Conservation (phyloP, 2,888 invertebrate genomes). For the Allolobophora icterica region DNA sequence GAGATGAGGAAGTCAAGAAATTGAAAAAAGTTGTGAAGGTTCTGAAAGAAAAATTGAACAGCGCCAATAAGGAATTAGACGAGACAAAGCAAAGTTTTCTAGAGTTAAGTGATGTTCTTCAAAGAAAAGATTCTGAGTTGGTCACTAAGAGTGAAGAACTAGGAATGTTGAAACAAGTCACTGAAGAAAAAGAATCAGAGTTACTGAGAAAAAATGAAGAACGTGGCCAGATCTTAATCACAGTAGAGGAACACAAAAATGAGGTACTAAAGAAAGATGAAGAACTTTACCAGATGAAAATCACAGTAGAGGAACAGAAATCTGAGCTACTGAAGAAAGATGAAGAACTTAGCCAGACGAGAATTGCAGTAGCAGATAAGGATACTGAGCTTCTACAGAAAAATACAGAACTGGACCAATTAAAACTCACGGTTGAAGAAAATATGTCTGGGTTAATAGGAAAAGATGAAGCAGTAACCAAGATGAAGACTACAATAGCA, state of each 20-base stretch:
- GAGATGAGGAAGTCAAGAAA: neutral
- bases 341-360: neutral
- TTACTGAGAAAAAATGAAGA: neutral
- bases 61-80: too few relatives aligned
- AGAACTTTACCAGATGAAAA: neutral
- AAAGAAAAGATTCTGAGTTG: conserved; percentile 18
- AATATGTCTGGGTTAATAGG: neutral
- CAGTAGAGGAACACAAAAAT: too few relatives aligned
- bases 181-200: neutral
- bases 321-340: conserved; percentile 3
- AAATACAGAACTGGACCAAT: neutral
- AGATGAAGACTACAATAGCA: neutral
- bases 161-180: neutral
- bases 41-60: too few relatives aligned
- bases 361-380: neutral
- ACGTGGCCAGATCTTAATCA: neutral
- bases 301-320: neutral
- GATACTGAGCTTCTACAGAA: neutral
- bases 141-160: neutral
- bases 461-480: neutral
- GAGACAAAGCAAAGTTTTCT: too few relatives aligned
- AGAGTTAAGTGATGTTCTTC: neutral
- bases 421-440: neutral
- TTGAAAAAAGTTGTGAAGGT: neutral
- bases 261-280: neutral